These are phyloP conservation scores for Chelon auratus DNA, from an alignment of 2,797 vertebrate genomes.

Conservation along the genomic window DNA sequence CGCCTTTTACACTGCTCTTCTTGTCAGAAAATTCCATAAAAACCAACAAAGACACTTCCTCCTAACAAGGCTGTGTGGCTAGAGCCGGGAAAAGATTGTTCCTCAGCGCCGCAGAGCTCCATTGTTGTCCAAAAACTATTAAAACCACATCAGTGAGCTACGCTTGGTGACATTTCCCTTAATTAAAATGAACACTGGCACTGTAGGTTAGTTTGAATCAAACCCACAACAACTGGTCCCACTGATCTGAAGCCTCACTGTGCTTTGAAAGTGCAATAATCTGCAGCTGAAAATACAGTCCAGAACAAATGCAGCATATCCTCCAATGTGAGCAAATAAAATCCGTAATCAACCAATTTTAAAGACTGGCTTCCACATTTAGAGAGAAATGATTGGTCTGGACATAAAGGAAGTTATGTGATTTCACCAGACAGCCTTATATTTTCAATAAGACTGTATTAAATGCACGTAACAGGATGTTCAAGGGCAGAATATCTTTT, in stretches of 20 bases:
- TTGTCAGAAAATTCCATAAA: slow-evolving; percentile 14
- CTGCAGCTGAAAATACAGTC: neutral
- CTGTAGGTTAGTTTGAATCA: slow-evolving; percentile 20
- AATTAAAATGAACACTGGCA: slow-evolving; percentile 22
- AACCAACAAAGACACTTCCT: neutral
- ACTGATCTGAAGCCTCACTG: neutral
- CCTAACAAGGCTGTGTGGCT: neutral
- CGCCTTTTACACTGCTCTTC: neutral
- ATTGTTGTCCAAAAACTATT: slow-evolving; percentile 3
- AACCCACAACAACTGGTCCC: slow-evolving; percentile 7
- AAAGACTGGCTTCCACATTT: too few species aligned
- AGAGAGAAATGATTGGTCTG: too few species aligned
- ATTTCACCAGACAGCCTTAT: neutral
- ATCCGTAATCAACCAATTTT: too few species aligned
- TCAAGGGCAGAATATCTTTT: neutral
- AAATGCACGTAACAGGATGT: neutral
- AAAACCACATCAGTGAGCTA: slow-evolving; percentile 6
- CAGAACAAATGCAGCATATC: neutral
- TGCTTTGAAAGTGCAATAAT: neutral
- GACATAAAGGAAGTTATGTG: neutral
- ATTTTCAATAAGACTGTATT: neutral
- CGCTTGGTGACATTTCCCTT: slow-evolving; percentile 21
- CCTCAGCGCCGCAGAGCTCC: neutral
- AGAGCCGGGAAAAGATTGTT: slow-evolving; percentile 4
- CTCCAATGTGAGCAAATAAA: too few species aligned